These are phyloP conservation scores for Lathronympha strigana DNA, from an alignment of 2,888 invertebrate species.

Conservation along the genomic window DNA sequence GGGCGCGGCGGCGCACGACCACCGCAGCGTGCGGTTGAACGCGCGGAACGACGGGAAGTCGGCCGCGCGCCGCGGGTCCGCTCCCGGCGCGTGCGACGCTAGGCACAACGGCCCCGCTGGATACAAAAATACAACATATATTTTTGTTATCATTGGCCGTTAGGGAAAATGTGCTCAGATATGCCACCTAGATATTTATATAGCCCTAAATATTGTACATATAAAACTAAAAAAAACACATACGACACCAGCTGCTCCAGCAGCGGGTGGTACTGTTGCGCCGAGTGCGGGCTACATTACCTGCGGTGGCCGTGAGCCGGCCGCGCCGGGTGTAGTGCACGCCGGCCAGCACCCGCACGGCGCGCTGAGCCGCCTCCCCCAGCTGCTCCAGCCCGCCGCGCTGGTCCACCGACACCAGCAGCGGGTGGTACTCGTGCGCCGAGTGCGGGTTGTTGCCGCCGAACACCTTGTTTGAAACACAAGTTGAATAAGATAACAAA, in stretches of 20 bases:
- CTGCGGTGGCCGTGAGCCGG: conserved; percentile 15
- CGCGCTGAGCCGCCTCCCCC: conserved; percentile 84
- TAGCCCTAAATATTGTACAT: too few relatives aligned
- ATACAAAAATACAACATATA: too few relatives aligned
- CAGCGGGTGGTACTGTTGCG: too few relatives aligned
- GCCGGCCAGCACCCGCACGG: conserved; percentile 89
- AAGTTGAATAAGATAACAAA: background rate
- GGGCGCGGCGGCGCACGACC: conserved; percentile 88
- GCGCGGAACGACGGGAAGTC: conserved; percentile 91
- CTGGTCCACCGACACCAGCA: conserved; percentile 94
- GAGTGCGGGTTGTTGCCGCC: conserved; percentile 96
- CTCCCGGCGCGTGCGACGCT: conserved; percentile 85
- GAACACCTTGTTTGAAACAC: conserved; percentile 68
- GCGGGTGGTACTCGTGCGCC: conserved; percentile 93
- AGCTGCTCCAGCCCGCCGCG: conserved; percentile 94
- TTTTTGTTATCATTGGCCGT: too few relatives aligned
- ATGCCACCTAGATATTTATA: too few relatives aligned
- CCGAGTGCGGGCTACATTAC: background rate
- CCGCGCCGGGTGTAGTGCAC: conserved; percentile 87
- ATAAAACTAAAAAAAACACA: too few relatives aligned
- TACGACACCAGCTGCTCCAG: too few relatives aligned
- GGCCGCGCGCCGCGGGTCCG: conserved; percentile 91
- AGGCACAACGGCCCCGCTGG: conserved; percentile 92
- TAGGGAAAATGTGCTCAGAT: too few relatives aligned
- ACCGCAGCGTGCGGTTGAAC: conserved; percentile 90